Conservation (phyloP, 2,797 vertebrate species). For the Dipus sagitta region DNA sequence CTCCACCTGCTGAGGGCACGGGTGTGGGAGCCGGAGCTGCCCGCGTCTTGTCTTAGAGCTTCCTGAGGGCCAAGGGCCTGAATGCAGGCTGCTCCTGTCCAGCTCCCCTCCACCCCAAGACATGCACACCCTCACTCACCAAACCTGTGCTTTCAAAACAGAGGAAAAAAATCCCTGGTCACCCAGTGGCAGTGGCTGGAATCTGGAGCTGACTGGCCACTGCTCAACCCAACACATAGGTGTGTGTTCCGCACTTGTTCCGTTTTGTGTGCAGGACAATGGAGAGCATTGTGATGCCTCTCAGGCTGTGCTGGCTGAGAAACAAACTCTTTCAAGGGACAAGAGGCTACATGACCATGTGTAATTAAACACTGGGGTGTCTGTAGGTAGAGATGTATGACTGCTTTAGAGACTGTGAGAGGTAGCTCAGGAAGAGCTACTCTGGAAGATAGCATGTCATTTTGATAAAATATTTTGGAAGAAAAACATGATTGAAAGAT, state of each 20-base stretch:
- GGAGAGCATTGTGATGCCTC: neutral
- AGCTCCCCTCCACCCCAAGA: neutral
- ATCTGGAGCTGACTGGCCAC: neutral
- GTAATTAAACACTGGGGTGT: neutral
- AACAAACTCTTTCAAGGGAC: neutral
- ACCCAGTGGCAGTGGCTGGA: neutral
- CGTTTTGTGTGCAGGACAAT: neutral
- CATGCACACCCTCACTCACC: neutral
- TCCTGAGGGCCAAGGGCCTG: neutral
- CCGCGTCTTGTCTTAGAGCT: neutral
- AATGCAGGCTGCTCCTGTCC: accelerated
- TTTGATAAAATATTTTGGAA: neutral
- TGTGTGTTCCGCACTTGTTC: neutral
- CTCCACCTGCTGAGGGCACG: accelerated
- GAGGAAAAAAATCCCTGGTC: neutral
- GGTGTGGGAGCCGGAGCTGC: neutral
- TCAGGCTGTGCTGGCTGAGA: neutral
- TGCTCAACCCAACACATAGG: neutral
- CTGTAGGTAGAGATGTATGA: neutral
- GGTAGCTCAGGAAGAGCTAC: neutral
- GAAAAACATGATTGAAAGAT: neutral
- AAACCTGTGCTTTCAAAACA: neutral
- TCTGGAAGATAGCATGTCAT: neutral
- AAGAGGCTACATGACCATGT: neutral
- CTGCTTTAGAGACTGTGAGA: neutral